A percentile compares a stretch with the other conserved stretches of the same genome.
Evolutionary conservation across 2,797 vertebrate species (phyloP).

Genomic region (Sebastes kiyomatsui): DNA sequence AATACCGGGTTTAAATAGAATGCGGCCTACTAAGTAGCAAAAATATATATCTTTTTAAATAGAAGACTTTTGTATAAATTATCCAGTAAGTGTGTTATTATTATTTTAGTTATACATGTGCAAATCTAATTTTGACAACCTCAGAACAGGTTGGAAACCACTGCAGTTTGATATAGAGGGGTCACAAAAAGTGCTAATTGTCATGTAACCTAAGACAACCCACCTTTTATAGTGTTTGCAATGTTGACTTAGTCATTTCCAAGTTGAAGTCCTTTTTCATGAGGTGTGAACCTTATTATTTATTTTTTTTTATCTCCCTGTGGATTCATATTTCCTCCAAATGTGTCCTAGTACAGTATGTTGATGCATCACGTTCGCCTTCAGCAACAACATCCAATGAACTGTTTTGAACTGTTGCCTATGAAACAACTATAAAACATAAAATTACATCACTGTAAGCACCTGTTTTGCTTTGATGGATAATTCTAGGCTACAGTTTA

Average conservation of each 20-base stretch:
- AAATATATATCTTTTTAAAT: too few species aligned
- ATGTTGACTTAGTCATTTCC: neutral
- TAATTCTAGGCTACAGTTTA: conserved; percentile 19
- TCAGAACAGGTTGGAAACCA: too few species aligned
- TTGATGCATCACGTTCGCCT: conserved; percentile 8
- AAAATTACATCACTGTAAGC: conserved; percentile 40
- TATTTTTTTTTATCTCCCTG: neutral
- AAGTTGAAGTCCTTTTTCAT: neutral
- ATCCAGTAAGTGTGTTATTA: too few species aligned
- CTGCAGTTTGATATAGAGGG: neutral
- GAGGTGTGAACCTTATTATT: neutral
- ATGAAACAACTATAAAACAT: conserved; percentile 31
- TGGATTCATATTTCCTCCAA: neutral
- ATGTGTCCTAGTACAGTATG: neutral
- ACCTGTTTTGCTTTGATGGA: conserved; percentile 54
- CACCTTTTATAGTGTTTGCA: neutral
- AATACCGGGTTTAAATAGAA: too few species aligned
- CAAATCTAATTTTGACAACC: too few species aligned
- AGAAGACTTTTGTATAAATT: too few species aligned
- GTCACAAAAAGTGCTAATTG: neutral
- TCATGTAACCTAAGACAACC: neutral
- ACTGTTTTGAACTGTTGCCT: conserved; percentile 19
- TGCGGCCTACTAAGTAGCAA: too few species aligned
- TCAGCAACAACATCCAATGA: conserved; percentile 7
- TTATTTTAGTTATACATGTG: too few species aligned